phyloP scores from a whole-genome alignment of 64 coral and sea anemone genomes.

The Montipora foliosa region DNA sequence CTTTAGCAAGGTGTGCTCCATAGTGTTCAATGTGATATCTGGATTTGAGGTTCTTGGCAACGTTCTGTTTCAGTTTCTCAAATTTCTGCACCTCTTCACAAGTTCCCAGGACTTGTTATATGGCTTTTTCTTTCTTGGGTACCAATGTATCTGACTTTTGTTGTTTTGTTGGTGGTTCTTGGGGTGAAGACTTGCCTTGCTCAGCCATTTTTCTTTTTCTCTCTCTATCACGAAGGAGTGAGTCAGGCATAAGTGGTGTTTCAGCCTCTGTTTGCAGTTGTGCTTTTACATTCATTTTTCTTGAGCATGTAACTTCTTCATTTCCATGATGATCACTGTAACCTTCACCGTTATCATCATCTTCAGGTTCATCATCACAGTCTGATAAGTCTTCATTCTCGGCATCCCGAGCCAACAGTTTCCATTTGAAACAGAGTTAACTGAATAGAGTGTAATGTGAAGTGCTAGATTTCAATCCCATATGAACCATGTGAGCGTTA shows the following conservation, averaged over 20 bases:
- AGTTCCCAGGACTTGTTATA: constrained; percentile 33
- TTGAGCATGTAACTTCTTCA: too few species aligned
- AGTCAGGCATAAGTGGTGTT: background rate
- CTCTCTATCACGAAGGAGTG: background rate
- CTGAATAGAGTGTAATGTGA: too few species aligned
- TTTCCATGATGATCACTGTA: background rate
- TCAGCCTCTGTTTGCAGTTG: background rate
- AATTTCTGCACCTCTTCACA: constrained; percentile 28
- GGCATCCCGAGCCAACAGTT: too few species aligned
- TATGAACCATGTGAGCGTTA: too few species aligned
- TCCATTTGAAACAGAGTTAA: background rate
- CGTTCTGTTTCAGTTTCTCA: constrained; percentile 28
- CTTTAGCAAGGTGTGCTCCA: too few species aligned
- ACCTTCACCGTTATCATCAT: background rate
- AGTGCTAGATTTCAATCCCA: too few species aligned
- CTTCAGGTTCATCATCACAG: background rate
- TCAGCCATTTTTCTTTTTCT: constrained; percentile 21
- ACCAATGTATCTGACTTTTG: background rate
- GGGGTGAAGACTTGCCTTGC: background rate
- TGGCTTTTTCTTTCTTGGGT: constrained; percentile 31
- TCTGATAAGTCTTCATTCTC: background rate
- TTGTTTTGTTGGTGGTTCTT: background rate
- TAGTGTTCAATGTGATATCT: too few species aligned
- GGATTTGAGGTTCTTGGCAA: constrained; percentile 1
- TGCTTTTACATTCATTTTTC: too few species aligned